Base-by-base conservation (phyloP, 2,888 invertebrate species). In the Lepidonotus clava region DNA sequence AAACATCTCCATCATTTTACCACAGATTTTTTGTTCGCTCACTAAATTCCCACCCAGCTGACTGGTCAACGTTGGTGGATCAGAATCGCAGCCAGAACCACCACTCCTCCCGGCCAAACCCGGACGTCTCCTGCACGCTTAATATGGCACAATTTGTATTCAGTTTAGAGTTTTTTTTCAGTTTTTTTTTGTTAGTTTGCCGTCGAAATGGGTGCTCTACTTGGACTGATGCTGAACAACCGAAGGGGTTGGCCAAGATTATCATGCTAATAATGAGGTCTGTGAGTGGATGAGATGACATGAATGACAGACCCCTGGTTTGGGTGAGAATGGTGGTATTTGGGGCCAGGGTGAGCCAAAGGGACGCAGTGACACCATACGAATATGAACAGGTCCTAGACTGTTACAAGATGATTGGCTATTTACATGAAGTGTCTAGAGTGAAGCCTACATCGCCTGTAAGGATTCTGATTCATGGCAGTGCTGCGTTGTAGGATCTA, bases 251-350 rank as follows among this genome's bases (percentile, higher is more conserved):
- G 61, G 28, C 61, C 61, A 61, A 61, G 61, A 61, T 32, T n/a
- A n/a, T n/a, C n/a, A n/a, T n/a, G n/a, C n/a, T n/a, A 14, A 61
- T 32, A 61, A 61, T 61, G 61, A 38, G 36, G 71, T 71, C 36
- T 32, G 38, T 71, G 71, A 71, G 71, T 34, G n/a, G 21, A 71
- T 71, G 71, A 71, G 71, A 71, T 71, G 71, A 71, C 34, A 34
- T 34, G 34, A 38, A 71, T 32, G 28, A 34, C 28, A 24, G 21
- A 4, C 66, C 32, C 28, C 34, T 32, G 66, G 66, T 24, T 34
- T 24, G 34, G 28, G 66, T 24, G 34, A 66, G 66, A 38, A 34
- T 71, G 71, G 71, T 32, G 34, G 71, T n/a, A n/a, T 24, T 18
- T 5, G 5, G 56, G 56, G 56, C n/a, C 24, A 18, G 56, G 56